Percentiles rank a stretch among this genome's conserved stretches.
These are phyloP conservation scores for Neoascia interrupta DNA, from an alignment of 2,888 invertebrate species.

Conservation along the genomic window DNA sequence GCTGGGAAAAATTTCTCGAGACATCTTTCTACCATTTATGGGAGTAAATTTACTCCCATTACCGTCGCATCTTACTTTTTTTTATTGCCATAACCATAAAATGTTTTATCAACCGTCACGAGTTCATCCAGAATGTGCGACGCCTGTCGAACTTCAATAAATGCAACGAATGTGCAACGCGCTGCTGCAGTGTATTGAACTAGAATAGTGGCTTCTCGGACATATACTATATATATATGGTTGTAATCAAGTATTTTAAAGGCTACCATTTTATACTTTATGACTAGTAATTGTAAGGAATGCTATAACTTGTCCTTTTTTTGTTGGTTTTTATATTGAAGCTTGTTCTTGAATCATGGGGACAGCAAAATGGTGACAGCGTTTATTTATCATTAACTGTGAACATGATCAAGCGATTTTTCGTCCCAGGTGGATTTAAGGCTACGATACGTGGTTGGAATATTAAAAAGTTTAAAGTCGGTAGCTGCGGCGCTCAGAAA, in stretches of 20 bases:
- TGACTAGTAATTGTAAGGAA: too few relatives aligned
- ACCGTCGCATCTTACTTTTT: constrained; percentile 27
- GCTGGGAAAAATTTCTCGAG: constrained; percentile 36
- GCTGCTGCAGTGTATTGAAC: constrained; percentile 18
- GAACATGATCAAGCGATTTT: too few relatives aligned
- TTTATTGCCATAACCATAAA: constrained; percentile 18
- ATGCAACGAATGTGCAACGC: constrained; percentile 23
- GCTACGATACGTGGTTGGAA: too few relatives aligned
- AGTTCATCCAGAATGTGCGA: constrained; percentile 17
- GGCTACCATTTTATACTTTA: constrained; percentile 23
- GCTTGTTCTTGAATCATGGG: too few relatives aligned
- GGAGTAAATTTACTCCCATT: constrained; percentile 63
- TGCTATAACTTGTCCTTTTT: too few relatives aligned
- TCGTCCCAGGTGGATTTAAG: too few relatives aligned
- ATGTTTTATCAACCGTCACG: constrained; percentile 32
- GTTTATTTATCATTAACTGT: too few relatives aligned
- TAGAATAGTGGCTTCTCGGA: constrained; percentile 17
- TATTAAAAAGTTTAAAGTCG: too few relatives aligned
- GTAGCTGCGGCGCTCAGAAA: too few relatives aligned
- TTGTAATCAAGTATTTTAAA: constrained; percentile 19
- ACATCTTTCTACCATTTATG: constrained; percentile 62
- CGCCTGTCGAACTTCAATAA: constrained; percentile 31
- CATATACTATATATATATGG: too few relatives aligned
- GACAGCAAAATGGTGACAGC: too few relatives aligned
- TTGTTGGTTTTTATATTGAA: too few relatives aligned